These are phyloP conservation scores for Axis porcinus DNA, from an alignment of 2,113 vertebrate genomes.

Conservation along the genomic window DNA sequence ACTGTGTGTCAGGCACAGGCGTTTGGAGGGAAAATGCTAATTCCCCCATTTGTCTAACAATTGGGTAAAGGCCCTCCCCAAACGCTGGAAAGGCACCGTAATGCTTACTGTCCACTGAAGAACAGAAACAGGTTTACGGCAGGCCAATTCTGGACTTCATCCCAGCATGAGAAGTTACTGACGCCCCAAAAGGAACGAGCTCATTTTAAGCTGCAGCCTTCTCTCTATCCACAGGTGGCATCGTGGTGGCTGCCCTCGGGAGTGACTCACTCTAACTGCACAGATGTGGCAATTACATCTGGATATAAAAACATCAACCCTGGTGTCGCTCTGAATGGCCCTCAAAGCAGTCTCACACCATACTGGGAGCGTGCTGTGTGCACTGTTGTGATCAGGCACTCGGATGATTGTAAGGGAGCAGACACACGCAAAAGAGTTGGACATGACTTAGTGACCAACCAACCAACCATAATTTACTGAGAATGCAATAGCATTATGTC, in stretches of 20 bases:
- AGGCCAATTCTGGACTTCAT: not conserved
- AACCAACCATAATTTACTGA: not conserved
- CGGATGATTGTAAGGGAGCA: not conserved
- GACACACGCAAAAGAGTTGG: not conserved
- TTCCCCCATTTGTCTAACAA: not conserved
- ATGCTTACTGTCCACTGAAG: not conserved
- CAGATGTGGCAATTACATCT: not conserved
- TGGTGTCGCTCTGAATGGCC: not conserved
- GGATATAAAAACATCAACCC: not conserved
- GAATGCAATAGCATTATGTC: not conserved
- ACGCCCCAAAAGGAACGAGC: not conserved
- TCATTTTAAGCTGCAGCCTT: not conserved
- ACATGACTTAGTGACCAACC: not conserved
- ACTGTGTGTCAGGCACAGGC: not conserved
- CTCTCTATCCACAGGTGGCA: not conserved
- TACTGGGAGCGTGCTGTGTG: rapidly evolving
- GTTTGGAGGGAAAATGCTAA: not conserved
- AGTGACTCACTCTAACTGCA: not conserved
- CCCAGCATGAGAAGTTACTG: not conserved
- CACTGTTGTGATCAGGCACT: rapidly evolving
- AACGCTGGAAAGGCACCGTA: not conserved
- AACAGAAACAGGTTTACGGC: not conserved
- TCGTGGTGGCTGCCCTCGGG: not conserved
- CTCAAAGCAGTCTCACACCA: not conserved
- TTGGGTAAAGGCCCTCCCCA: not conserved